Percentiles rank a stretch among this genome's conserved stretches.
These are phyloP conservation scores for Cryptus armator DNA, from an alignment of 2,888 invertebrate species.

Conservation along the genomic window DNA sequence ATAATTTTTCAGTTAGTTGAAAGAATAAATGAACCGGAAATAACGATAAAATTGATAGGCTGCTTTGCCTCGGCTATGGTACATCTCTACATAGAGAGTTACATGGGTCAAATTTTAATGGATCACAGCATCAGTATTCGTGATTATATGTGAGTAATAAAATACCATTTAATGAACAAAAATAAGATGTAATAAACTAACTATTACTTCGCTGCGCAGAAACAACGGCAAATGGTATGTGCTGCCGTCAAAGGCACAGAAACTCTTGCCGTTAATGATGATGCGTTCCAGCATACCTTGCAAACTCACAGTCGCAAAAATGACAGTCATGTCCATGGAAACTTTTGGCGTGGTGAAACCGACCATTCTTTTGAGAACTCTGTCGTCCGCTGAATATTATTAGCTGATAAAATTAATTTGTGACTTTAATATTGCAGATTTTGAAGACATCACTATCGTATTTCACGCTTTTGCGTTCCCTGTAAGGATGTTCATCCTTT, in stretches of 20 bases:
- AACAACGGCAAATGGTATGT: conserved; percentile 7
- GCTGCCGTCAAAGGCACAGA: background rate
- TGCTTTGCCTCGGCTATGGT: background rate
- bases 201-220: background rate
- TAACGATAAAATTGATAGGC: too few relatives aligned
- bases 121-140: background rate
- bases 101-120: background rate
- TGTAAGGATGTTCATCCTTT: conserved; percentile 65
- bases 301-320: background rate
- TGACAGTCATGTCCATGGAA: background rate
- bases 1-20: background rate
- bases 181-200: background rate
- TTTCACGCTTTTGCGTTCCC: conserved; percentile 53
- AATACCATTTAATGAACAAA: background rate
- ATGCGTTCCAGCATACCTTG: background rate
- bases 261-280: background rate
- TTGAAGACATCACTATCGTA: conserved; percentile 26
- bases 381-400: background rate
- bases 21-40: too few relatives aligned
- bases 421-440: background rate
- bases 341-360: background rate
- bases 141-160: background rate
- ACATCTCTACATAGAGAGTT: background rate
- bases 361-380: background rate
- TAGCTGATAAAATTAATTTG: background rate